Evolutionary conservation across 2,888 invertebrate species (phyloP).

Genomic region (Ptilodon capucinus): DNA sequence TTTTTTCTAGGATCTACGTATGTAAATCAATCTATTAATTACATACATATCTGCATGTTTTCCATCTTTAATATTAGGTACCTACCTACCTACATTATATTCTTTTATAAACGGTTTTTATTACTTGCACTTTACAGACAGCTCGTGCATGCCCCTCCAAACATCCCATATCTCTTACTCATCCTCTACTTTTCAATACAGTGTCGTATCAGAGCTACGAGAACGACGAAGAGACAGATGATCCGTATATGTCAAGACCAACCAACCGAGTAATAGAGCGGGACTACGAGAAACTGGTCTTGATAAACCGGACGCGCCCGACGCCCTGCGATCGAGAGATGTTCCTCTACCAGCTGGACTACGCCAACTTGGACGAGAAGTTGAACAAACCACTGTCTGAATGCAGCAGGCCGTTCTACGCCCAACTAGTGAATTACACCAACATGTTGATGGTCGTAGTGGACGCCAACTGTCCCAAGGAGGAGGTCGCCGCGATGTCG

Average conservation of each 20-base stretch:
- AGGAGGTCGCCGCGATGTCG: conserved; percentile 67
- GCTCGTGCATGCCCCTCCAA: conserved; percentile 23
- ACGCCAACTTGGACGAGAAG: conserved; percentile 74
- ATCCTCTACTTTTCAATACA: conserved; percentile 30
- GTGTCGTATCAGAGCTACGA: conserved; percentile 71
- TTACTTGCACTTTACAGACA: not conserved
- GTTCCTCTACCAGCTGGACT: conserved; percentile 79
- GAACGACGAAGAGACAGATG: conserved; percentile 76
- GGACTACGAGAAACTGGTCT: conserved; percentile 84
- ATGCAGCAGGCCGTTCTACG: conserved; percentile 85
- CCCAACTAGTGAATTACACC: conserved; percentile 88
- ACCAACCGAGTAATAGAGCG: conserved; percentile 73
- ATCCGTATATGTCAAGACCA: conserved; percentile 63
- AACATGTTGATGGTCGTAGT: conserved; percentile 91
- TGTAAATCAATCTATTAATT: no score
- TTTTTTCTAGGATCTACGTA: not conserved
- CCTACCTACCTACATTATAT: no score
- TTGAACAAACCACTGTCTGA: conserved; percentile 68
- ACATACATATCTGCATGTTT: not conserved
- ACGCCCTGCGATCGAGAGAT: conserved; percentile 93
- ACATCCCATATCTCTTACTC: not conserved
- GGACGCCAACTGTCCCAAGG: conserved; percentile 84
- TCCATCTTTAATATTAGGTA: not conserved
- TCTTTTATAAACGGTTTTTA: no score
- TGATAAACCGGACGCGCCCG: conserved; percentile 90